These are phyloP conservation scores for Emydocephalus ijimae DNA, from an alignment of 2,113 vertebrate species.

Conservation along the genomic window DNA sequence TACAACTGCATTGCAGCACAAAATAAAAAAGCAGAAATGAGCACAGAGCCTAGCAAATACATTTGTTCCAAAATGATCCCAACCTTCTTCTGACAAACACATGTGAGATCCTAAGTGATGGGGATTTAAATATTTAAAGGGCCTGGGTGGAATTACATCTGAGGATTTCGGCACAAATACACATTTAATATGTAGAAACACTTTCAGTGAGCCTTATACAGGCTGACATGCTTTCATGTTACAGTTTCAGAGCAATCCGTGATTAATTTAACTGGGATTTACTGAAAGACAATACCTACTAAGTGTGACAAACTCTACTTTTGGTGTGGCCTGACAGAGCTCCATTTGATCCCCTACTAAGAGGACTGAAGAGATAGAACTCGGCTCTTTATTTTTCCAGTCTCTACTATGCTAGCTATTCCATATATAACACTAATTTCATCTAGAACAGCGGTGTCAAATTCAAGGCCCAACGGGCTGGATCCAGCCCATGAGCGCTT, in stretches of 20 bases:
- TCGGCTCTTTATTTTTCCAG: neutral
- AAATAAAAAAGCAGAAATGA: neutral
- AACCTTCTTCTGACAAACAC: neutral
- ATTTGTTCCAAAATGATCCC: neutral
- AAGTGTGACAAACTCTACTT: neutral
- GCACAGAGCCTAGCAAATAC: neutral
- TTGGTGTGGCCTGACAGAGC: neutral
- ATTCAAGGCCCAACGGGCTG: too few species aligned
- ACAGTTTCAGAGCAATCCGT: neutral
- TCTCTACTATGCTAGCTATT: neutral
- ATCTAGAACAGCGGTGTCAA: neutral
- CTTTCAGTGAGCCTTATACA: neutral
- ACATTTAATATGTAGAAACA: neutral
- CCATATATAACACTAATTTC: neutral
- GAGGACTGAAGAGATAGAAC: neutral
- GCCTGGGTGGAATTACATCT: neutral
- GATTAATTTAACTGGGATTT: neutral
- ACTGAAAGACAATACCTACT: neutral
- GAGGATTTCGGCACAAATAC: neutral
- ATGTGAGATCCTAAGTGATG: neutral
- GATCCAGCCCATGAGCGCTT: too few species aligned
- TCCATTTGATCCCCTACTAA: neutral
- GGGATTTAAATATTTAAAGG: neutral
- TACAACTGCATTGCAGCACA: neutral
- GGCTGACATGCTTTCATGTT: neutral